A percentile compares a stretch with the other conserved stretches of the same genome.
Evolutionary conservation across 1,140 invertebrate genomes (phyloP).

Genomic region (Orussus abietinus): DNA sequence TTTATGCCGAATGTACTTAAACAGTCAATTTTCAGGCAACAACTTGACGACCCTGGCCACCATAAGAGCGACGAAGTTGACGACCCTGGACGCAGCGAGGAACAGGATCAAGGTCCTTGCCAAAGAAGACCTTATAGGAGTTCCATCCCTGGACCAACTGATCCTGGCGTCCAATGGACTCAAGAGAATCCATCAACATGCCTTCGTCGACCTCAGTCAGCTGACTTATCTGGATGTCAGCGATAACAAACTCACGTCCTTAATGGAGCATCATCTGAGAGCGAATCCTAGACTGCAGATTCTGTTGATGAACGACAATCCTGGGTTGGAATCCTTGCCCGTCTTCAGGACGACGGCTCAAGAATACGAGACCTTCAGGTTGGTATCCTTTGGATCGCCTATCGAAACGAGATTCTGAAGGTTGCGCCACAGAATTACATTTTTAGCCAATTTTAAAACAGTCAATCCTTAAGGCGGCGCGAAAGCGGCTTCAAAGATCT

Average conservation of each 20-base stretch:
- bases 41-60: conserved; percentile 39
- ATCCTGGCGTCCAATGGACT: conserved; percentile 62
- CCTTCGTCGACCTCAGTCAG: conserved; percentile 60
- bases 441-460: too few species aligned
- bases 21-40: conserved; percentile 23
- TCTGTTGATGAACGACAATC: conserved; percentile 64
- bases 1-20: too few species aligned
- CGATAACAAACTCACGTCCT: conserved; percentile 61
- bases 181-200: conserved; percentile 62
- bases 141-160: conserved; percentile 61
- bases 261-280: conserved; percentile 63
- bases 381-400: too few species aligned
- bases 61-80: conserved; percentile 56
- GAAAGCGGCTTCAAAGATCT: too few species aligned
- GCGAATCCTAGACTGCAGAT: conserved; percentile 64
- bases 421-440: too few species aligned
- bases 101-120: conserved; percentile 61
- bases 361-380: conserved; percentile 40
- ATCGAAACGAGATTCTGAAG: too few species aligned
- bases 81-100: conserved; percentile 61
- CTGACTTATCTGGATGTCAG: conserved; percentile 66
- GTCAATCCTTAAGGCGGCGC: background rate
- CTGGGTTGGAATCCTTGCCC: conserved; percentile 58
- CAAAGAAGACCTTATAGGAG: conserved; percentile 61
- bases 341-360: conserved; percentile 40